A percentile compares a stretch with the other conserved stretches of the same genome.
Evolutionary conservation across 2,888 invertebrate genomes (phyloP).

Genomic region (Agriotes lineatus): DNA sequence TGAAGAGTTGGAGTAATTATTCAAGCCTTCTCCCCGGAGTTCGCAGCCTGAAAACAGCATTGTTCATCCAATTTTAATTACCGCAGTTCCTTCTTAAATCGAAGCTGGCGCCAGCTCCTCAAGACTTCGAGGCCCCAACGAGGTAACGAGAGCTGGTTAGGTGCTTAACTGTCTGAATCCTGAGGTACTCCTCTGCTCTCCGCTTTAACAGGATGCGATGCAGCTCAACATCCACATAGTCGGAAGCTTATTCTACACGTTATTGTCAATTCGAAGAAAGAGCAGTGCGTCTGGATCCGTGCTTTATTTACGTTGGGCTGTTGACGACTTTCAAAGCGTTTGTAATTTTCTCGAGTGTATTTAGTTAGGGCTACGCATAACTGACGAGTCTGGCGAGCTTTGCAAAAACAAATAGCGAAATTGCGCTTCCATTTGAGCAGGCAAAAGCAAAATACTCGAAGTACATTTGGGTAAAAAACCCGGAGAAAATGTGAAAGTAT

Average conservation of each 20-base stretch:
- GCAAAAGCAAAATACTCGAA: too few relatives aligned
- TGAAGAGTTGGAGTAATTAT: too few relatives aligned
- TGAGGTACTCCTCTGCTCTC: not conserved
- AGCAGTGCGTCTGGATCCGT: not conserved
- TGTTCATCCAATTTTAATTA: conserved; percentile 1
- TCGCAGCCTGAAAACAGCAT: not conserved
- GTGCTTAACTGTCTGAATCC: conserved; percentile 1
- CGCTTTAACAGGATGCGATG: conserved; percentile 4
- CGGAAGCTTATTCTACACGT: not conserved
- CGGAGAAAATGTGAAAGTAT: too few relatives aligned
- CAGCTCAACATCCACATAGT: not conserved
- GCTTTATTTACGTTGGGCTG: not conserved
- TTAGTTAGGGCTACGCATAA: not conserved
- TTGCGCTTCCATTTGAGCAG: too few relatives aligned
- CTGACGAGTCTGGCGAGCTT: not conserved
- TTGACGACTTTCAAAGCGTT: not conserved
- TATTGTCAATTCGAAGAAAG: not conserved
- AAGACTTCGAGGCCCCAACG: not conserved
- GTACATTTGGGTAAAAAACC: too few relatives aligned
- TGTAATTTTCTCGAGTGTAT: not conserved
- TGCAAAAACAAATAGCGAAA: too few relatives aligned
- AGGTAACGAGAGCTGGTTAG: conserved; percentile 13
- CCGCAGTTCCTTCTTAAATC: not conserved
- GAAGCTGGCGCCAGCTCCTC: not conserved
- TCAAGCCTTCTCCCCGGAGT: too few relatives aligned